phyloP scores from a whole-genome alignment of 2,113 vertebrate genomes.

The Eulacestoma nigropectus region DNA sequence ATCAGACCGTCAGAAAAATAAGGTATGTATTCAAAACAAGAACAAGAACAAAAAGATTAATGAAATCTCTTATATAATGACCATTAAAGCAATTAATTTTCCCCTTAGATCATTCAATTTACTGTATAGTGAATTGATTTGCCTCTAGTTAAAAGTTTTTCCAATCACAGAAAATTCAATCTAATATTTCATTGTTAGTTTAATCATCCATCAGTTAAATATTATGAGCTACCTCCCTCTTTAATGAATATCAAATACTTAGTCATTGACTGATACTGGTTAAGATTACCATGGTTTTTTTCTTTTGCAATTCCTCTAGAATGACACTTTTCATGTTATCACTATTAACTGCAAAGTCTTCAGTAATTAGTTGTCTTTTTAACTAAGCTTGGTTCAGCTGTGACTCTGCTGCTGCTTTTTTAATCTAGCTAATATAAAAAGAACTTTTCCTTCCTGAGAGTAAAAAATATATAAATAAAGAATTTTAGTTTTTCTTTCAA shows the following conservation, averaged over 20 bases:
- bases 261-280: neutral
- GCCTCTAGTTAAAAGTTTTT: neutral
- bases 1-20: neutral
- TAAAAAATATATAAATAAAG: neutral
- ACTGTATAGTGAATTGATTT: neutral
- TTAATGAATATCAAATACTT: constrained; percentile 43
- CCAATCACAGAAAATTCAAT: constrained; percentile 9
- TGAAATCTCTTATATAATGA: neutral
- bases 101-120: neutral
- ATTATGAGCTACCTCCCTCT: neutral
- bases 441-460: neutral
- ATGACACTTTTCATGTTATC: neutral
- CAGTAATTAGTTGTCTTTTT: neutral
- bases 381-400: neutral
- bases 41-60: neutral
- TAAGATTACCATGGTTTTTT: neutral
- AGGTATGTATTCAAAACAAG: neutral
- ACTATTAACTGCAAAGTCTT: neutral
- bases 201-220: constrained; percentile 40
- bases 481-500: neutral
- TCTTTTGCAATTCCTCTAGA: neutral
- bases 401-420: neutral
- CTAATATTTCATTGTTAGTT: constrained; percentile 21
- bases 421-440: neutral
- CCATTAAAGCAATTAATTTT: neutral